Evolutionary conservation across 1,140 invertebrate species (phyloP), one percentile per base, ranked within the genome.

Genomic region (Micrasema minimum): DNA sequence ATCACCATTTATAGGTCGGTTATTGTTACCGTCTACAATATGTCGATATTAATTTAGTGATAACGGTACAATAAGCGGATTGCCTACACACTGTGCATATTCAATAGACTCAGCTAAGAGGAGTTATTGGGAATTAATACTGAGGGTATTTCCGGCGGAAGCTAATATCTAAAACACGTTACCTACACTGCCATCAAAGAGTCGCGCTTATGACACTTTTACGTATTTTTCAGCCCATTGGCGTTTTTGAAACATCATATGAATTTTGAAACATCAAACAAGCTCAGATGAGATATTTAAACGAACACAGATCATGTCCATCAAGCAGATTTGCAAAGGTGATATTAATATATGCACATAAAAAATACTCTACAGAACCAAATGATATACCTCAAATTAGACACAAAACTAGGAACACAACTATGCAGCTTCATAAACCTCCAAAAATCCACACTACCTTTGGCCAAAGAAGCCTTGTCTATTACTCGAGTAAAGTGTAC

Each of bases 21-120:
- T 20, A 48, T 64, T 70, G 59, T 70, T 22, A 43, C 18, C 41
- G 41, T 61, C 45, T 26, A 59, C 64, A 72, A 67, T 72, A 66
- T 72, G 70, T 66, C 70, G 61, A 72, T 72, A 65, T 61, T 59
- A 41, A 59, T 71, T 71, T 59, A 43, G 46, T 38, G 70, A 72
- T 72, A 62, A 59, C 37, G 66, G 57, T 62, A 66, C 57, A 71
- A 71, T 71, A 66, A 66, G 51, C 64, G 41, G 70, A 72, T 67
- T 51, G 51, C 48, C 57, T 72, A 48, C 55, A 67, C 50, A 59
- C 45, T 48, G 59, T 26, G 43, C 37, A 59, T 38, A 38, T 59
- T 38, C 31, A 59, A 59, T 59, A 59, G 55, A 59, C 31, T 53
- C 31, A 20, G 26, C 55, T 35, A 35, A 55, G 51, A 55, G 7